Evolutionary conservation across 2,113 vertebrate species (phyloP).

Genomic region (Ia io): DNA sequence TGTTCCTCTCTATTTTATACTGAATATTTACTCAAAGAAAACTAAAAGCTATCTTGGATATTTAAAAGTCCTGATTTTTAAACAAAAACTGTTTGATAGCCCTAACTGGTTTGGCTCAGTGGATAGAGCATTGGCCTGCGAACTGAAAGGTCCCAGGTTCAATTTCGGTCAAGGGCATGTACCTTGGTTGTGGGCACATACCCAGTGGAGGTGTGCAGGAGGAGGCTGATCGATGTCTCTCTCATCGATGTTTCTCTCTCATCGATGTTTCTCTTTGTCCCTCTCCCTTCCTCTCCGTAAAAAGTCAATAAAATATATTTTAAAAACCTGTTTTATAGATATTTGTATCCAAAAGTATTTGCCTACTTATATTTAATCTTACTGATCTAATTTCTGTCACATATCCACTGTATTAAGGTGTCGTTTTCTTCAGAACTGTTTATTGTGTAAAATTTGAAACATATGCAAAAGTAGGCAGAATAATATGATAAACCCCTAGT

Average conservation of each 20-base stretch:
- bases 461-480: not conserved
- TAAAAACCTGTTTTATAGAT: not conserved
- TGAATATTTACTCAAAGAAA: slow-evolving; percentile 13
- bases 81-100: not conserved
- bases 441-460: not conserved
- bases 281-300: too few relatives aligned
- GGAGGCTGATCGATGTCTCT: too few relatives aligned
- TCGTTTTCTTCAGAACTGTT: not conserved
- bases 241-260: too few relatives aligned
- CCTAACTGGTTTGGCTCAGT: too few relatives aligned
- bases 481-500: not conserved
- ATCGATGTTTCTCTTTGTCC: too few relatives aligned
- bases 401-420: not conserved
- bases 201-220: too few relatives aligned
- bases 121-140: too few relatives aligned
- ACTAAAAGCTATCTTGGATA: not conserved
- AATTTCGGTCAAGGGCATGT: too few relatives aligned
- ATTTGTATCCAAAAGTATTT: not conserved
- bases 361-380: not conserved
- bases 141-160: too few relatives aligned
- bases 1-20: slow-evolving; percentile 13
- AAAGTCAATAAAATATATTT: not conserved
- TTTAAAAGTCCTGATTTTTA: not conserved
- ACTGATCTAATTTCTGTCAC: not conserved
- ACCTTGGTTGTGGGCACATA: too few relatives aligned